Conservation (phyloP, 2,113 vertebrate genomes). For the Protobothrops flavoviridis region DNA sequence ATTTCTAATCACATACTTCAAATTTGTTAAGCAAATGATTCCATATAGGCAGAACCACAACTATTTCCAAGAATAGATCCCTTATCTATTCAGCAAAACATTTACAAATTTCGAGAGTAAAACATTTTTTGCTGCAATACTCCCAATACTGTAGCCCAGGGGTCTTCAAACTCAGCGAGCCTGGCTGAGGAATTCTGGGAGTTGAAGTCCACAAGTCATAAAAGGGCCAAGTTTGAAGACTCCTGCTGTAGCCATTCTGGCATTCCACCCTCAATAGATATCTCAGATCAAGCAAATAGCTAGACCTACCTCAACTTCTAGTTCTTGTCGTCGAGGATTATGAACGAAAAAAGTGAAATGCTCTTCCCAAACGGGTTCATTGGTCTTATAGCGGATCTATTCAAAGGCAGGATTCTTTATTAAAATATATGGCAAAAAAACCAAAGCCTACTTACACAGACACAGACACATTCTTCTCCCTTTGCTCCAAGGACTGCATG, state of each 20-base stretch:
- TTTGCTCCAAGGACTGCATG: background rate
- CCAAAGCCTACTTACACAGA: background rate
- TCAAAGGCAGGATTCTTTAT: background rate
- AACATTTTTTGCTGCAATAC: background rate
- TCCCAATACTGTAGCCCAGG: background rate
- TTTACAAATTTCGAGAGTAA: background rate
- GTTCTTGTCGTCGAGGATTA: constrained; percentile 88
- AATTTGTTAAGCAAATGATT: background rate
- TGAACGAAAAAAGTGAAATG: constrained; percentile 92
- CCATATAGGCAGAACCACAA: background rate
- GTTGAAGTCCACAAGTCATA: no score
- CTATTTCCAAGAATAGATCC: background rate
- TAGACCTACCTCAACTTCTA: constrained; percentile 86
- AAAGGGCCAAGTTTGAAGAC: no score
- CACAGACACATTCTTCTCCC: background rate
- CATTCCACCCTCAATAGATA: background rate
- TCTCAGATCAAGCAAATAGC: background rate
- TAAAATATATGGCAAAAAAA: background rate
- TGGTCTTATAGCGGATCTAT: constrained; percentile 90
- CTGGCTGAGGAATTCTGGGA: no score
- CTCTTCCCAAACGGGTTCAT: constrained; percentile 94
- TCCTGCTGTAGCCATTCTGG: background rate
- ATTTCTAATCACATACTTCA: background rate
- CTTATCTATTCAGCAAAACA: background rate
- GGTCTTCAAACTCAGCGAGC: no score